Evolutionary conservation across 2,888 invertebrate genomes (phyloP).

Genomic region (Rapana venosa): DNA sequence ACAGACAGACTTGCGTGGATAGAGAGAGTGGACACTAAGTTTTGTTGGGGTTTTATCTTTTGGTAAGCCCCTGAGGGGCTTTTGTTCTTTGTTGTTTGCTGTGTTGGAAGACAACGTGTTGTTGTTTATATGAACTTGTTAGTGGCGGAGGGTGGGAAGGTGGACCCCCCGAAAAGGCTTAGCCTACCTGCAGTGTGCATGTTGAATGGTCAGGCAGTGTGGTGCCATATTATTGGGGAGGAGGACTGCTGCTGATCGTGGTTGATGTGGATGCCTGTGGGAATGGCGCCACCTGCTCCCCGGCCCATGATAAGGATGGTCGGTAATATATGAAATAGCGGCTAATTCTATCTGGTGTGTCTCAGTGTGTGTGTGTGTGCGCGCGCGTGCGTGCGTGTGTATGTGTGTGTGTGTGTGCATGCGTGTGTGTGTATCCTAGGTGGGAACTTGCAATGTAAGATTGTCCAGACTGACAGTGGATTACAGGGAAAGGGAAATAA

Average conservation of each 20-base stretch:
- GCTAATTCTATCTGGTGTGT: no score
- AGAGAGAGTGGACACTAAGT: neutral
- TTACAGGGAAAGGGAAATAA: no score
- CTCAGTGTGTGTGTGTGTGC: no score
- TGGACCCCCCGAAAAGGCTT: no score
- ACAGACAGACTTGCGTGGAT: neutral
- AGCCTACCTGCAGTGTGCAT: no score
- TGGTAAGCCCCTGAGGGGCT: neutral
- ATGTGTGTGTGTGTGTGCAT: no score
- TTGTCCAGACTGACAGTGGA: no score
- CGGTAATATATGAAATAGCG: neutral
- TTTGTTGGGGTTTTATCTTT: neutral
- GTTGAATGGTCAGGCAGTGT: neutral
- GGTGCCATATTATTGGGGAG: neutral
- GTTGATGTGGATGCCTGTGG: constrained; percentile 40
- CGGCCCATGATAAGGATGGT: constrained; percentile 40
- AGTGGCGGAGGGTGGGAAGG: neutral
- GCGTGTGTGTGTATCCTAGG: no score
- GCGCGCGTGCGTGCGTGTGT: no score
- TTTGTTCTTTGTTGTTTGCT: neutral
- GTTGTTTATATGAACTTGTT: neutral
- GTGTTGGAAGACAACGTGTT: neutral
- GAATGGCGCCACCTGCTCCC: constrained; percentile 40
- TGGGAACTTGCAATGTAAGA: no score
- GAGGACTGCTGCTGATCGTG: neutral